Percentiles rank a stretch among this genome's conserved stretches.
Evolutionary conservation across 2,888 invertebrate species (phyloP).

Genomic region (Thymelicus acteon): DNA sequence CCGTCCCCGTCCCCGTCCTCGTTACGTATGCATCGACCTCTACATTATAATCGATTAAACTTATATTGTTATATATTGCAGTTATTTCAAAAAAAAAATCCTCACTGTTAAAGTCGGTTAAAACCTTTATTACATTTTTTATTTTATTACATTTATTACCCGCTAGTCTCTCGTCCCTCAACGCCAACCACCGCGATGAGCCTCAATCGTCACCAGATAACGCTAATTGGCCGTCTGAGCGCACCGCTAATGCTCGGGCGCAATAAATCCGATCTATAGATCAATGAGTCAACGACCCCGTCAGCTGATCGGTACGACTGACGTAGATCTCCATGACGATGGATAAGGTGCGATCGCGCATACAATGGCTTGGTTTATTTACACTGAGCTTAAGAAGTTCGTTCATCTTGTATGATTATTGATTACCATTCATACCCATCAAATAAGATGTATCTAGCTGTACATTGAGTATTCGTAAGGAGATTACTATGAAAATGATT

Average conservation of each 20-base stretch:
- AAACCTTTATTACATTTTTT: not conserved
- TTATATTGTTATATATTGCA: no score
- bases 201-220: constrained; percentile 70
- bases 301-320: constrained; percentile 17
- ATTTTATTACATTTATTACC: not conserved
- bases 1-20: no score
- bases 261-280: constrained; percentile 61
- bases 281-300: constrained; percentile 48
- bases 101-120: no score
- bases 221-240: constrained; percentile 79
- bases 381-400: constrained; percentile 17
- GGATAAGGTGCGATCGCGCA: constrained; percentile 28
- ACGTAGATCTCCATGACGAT: constrained; percentile 7
- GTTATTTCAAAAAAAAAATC: no score
- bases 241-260: constrained; percentile 74
- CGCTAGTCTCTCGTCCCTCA: constrained; percentile 1
- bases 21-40: no score
- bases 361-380: constrained; percentile 25
- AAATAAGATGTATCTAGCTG: no score
- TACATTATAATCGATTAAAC: no score
- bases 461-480: no score
- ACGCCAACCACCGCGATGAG: not conserved
- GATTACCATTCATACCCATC: no score
- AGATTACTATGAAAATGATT: no score
- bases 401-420: not conserved